Base-by-base conservation (phyloP, 2,888 invertebrate species). In the Allacma fusca region DNA sequence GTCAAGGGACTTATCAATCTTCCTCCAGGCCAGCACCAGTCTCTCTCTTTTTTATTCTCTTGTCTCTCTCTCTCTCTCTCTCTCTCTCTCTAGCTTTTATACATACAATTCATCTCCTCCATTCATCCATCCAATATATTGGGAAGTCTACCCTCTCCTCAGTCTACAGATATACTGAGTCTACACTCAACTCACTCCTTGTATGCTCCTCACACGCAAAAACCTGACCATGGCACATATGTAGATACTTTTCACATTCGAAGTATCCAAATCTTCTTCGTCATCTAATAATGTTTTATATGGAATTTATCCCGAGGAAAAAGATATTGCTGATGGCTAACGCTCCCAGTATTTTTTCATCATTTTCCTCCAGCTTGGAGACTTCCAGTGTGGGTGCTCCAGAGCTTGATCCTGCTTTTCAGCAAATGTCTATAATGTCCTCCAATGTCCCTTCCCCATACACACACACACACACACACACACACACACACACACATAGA, bases 1-100 rank as follows among this genome's bases (percentile, higher is more conserved):
- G 83, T 83, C 82, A 81, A 83, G 83, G 82, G 82, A 82, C 81
- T 79, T 81, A 83, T 83, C 81, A 81, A 82, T 83, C 82, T 81
- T 80, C 78, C 78, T 77, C 76, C 68, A 79, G 76, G 70, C 76
- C 69, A 79, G 68, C 70, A 28, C 34, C 28, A 68, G 50, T 43
- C 24, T 40, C 40, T 29, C 59, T 50, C 50, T 50, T 50, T 50
- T 50, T 50, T 50, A 50, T 50, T 50, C 50, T 50, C 50, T 26
- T 23, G 44, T 75, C 62, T 43, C 65, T 78, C 59, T 73, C 73
- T 62, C 73, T 44, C 44, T 50, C 43, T 13, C 50, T 50, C 50
- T 21, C 12, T 80, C 59, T 50, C 65, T 68, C 29, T 69, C 24
- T 74, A 71, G 69, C 73, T 73, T 68, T 26, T 24, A 44, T 65